A percentile compares a stretch with the other conserved stretches of the same genome.
Evolutionary conservation across 2,797 vertebrate species (phyloP).

Genomic region (Linurgus olivaceus): DNA sequence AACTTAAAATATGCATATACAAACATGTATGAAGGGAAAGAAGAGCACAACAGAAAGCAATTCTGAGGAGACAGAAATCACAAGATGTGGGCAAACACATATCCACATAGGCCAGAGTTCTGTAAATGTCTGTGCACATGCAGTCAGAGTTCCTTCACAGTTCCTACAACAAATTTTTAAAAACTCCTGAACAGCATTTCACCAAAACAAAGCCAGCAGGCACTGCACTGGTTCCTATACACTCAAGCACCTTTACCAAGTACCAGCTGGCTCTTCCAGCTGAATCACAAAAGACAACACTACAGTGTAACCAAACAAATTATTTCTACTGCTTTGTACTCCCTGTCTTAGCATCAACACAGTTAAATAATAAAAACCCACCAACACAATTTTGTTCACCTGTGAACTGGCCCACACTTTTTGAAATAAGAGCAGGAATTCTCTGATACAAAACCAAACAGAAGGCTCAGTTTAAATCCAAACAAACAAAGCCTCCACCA

Average conservation of each 20-base stretch:
- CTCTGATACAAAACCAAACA: background rate
- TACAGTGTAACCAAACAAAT: background rate
- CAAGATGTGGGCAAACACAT: background rate
- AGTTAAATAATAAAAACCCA: background rate
- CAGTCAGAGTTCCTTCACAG: background rate
- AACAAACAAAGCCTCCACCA: background rate
- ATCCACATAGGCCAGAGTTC: background rate
- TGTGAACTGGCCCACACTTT: background rate
- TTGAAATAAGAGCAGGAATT: background rate
- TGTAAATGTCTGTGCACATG: background rate
- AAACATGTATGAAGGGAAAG: background rate
- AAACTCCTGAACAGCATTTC: background rate
- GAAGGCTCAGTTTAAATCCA: background rate
- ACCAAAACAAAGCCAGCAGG: background rate
- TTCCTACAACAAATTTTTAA: background rate
- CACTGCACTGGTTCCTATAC: background rate
- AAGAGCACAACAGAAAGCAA: background rate
- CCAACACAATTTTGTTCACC: background rate
- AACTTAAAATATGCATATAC: background rate
- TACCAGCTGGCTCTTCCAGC: background rate
- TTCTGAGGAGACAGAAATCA: background rate
- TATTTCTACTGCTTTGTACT: background rate
- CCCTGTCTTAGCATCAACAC: background rate
- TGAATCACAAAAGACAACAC: background rate
- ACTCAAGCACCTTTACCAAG: background rate